Evolutionary conservation across 2,888 invertebrate species (phyloP).

Genomic region (Macrophya alboannulata): DNA sequence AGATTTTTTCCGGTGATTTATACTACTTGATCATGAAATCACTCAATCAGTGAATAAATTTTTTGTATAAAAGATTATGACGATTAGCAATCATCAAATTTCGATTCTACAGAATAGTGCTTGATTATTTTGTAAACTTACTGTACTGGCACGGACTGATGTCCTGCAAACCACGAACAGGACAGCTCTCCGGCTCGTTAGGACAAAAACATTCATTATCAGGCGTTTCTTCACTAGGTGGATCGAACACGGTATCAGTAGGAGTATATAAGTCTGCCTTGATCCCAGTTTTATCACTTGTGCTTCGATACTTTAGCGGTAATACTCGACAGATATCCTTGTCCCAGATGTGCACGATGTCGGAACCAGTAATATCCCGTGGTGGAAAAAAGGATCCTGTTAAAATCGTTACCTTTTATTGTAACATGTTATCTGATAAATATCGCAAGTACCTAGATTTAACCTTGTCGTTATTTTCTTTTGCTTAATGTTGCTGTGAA

Average conservation of each 20-base stretch:
- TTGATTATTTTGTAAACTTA: slow-evolving; percentile 77
- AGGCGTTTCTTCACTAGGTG: slow-evolving; percentile 82
- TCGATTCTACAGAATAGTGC: not conserved
- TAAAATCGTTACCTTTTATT: not conserved
- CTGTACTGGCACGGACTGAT: slow-evolving; percentile 94
- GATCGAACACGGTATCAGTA: slow-evolving; percentile 85
- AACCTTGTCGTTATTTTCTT: not conserved
- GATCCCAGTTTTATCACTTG: slow-evolving; percentile 88
- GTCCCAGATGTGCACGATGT: slow-evolving; percentile 90
- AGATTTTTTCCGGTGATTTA: not conserved
- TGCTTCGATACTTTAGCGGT: slow-evolving; percentile 87
- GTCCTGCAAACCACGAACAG: slow-evolving; percentile 90
- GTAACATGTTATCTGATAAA: not conserved
- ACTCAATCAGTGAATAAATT: not conserved
- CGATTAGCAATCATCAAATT: not conserved
- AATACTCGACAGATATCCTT: slow-evolving; percentile 93
- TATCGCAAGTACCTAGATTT: not conserved
- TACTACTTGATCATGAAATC: not conserved
- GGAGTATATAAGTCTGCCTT: slow-evolving; percentile 89
- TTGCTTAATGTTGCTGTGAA: not conserved
- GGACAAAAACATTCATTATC: slow-evolving; percentile 88
- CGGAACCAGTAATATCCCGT: slow-evolving; percentile 82
- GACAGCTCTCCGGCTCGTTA: slow-evolving; percentile 85
- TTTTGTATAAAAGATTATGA: not conserved
- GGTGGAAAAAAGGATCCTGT: slow-evolving; percentile 93